Base-by-base conservation (phyloP, 1,140 invertebrate species). In the Dinothrombium tinctorium region DNA sequence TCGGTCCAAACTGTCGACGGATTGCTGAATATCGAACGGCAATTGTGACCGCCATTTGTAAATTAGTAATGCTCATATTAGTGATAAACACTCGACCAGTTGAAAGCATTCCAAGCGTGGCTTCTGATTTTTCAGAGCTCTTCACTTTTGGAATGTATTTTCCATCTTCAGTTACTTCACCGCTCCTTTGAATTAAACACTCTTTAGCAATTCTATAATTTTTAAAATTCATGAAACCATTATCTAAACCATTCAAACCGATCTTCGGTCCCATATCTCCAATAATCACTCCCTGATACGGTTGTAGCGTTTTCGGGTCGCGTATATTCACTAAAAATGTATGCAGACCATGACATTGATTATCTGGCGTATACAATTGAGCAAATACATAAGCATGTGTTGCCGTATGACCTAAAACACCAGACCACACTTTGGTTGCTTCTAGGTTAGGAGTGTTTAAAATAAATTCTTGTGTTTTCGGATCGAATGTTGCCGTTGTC, bases 361-460 rank as follows among this genome's bases (percentile, higher is more conserved):
- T 71, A 60, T 89, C 79, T 0, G 68, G 63, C 3, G 77, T 78
- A 51, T 74, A 71, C 24, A 94, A 61, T 59, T 89, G 80, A 4
- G 87, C 87, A 62, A 82, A 92, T 5, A 87, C 65, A 37, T 87
- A 56, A 2, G 76, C 76, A 53, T 89, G 74, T 0, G 81, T 89
- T 41, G 79, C 75, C 22, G 71, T 73, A 67, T 89, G 73, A 43
- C 76, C 75, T 60, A 89, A 64, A 62, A 79, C 79, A 49, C 82
- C 83, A 50, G 75, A 68, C 86, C 86, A 95, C 60, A 81, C 86
- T 66, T 95, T 95, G 33, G 81, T 80, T 17, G 84, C 80, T 59
- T 89, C 74, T 62, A 90, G 80, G 59, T 86, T 77, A 0, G 86
- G 83, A 0, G 84, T 80, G 54, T 90, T 71, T 8, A 95, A 64